phyloP scores from a whole-genome alignment of 2,797 vertebrate species.

The Peromyscus attwateri region DNA sequence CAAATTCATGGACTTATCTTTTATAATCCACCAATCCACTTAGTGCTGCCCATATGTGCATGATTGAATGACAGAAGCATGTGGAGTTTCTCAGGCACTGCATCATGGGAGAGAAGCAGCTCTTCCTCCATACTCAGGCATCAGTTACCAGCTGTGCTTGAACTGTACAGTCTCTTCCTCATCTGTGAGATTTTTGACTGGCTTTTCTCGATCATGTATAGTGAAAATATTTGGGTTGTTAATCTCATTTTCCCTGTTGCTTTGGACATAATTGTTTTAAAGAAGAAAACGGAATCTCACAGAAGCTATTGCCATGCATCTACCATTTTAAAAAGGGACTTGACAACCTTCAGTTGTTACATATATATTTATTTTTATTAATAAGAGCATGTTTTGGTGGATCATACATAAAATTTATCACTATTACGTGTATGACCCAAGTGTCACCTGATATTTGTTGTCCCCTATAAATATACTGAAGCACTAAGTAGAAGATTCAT shows the following conservation, averaged over 20 bases:
- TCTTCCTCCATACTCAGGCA: background rate
- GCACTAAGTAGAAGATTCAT: background rate
- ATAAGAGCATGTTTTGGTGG: background rate
- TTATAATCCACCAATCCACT: background rate
- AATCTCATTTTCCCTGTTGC: constrained; percentile 7
- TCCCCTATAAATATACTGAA: background rate
- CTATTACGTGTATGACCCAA: background rate
- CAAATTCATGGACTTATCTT: background rate
- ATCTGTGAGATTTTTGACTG: background rate
- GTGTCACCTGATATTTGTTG: background rate
- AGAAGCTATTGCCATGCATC: background rate
- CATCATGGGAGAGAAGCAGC: background rate
- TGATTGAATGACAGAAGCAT: background rate
- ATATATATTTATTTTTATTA: background rate
- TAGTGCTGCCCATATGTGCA: background rate
- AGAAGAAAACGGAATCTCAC: background rate
- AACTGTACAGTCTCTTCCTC: too few species aligned
- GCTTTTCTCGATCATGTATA: too few species aligned
- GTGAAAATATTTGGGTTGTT: background rate
- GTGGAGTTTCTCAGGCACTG: background rate
- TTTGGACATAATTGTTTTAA: background rate
- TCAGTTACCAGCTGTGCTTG: background rate
- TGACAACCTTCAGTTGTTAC: background rate
- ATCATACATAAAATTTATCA: background rate
- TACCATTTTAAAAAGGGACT: background rate